These are phyloP conservation scores for Lymantria dispar DNA, from an alignment of 2,888 invertebrate species.

Conservation along the genomic window DNA sequence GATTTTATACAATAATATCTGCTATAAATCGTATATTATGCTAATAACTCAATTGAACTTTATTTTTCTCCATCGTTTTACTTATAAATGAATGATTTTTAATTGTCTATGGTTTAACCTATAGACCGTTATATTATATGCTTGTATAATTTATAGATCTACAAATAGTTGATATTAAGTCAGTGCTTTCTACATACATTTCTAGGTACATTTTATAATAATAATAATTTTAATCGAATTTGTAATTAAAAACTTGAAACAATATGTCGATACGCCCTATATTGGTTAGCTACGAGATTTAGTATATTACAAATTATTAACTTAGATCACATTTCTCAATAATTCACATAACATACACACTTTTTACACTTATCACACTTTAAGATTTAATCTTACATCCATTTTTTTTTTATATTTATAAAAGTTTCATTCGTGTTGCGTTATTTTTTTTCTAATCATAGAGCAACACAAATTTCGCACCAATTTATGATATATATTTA, in stretches of 20 bases:
- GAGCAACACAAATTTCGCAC: slow-evolving; percentile 14
- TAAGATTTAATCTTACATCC: slow-evolving; percentile 44
- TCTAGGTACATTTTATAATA: background rate
- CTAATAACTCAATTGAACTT: no score
- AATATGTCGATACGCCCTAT: slow-evolving; percentile 15
- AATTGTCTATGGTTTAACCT: no score
- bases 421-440: slow-evolving; percentile 9
- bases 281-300: slow-evolving; percentile 23
- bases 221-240: background rate
- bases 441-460: slow-evolving; percentile 4
- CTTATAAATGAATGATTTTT: no score
- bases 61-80: no score
- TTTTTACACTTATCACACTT: slow-evolving; percentile 60
- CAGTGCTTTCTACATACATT: background rate
- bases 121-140: background rate
- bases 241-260: background rate
- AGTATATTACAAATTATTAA: slow-evolving; percentile 53
- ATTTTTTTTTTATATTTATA: slow-evolving; percentile 3
- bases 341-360: slow-evolving; percentile 45
- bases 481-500: slow-evolving; percentile 11
- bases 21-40: no score
- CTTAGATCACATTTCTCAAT: slow-evolving; percentile 69
- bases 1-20: background rate
- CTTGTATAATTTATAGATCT: background rate
- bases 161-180: background rate